These are phyloP conservation scores for Agrilus mali DNA, from an alignment of 2,888 invertebrate genomes.

Conservation along the genomic window DNA sequence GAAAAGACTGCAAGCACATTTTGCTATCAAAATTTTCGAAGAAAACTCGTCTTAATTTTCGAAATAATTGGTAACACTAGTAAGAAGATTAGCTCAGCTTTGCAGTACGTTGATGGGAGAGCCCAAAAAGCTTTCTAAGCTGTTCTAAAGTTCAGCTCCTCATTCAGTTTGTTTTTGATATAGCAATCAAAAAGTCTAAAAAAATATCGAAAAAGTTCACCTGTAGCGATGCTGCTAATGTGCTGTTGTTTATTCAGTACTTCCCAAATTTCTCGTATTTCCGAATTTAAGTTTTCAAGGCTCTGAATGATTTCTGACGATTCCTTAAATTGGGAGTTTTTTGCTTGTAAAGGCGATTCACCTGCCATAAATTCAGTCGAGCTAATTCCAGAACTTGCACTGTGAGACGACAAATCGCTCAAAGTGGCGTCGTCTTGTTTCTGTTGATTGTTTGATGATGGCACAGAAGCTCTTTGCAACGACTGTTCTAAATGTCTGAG, in stretches of 20 bases:
- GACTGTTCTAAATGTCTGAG: constrained; percentile 69
- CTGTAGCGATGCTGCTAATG: constrained; percentile 33
- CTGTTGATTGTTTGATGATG: constrained; percentile 21
- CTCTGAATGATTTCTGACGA: constrained; percentile 58
- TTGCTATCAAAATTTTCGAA: no score
- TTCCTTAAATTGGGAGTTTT: constrained; percentile 43
- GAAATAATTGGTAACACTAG: no score
- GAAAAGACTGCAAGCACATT: no score
- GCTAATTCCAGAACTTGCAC: constrained; percentile 50
- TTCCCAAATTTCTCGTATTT: constrained; percentile 58
- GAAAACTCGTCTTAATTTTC: no score
- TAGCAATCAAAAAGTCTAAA: no score
- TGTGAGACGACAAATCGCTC: constrained; percentile 52
- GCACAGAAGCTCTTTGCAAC: constrained; percentile 47
- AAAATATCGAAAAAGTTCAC: constrained; percentile 16
- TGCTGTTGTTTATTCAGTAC: constrained; percentile 49
- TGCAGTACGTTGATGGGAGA: no score
- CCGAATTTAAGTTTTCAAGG: constrained; percentile 54
- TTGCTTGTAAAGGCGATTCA: constrained; percentile 29
- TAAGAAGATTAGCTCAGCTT: no score
- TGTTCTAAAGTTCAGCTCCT: no score
- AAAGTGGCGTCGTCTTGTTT: constrained; percentile 45
- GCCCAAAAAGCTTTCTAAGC: no score
- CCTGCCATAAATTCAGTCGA: constrained; percentile 50
- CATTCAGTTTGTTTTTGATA: no score